Base-by-base conservation (phyloP, 2,888 invertebrate species). In the Danaus chrysippus region DNA sequence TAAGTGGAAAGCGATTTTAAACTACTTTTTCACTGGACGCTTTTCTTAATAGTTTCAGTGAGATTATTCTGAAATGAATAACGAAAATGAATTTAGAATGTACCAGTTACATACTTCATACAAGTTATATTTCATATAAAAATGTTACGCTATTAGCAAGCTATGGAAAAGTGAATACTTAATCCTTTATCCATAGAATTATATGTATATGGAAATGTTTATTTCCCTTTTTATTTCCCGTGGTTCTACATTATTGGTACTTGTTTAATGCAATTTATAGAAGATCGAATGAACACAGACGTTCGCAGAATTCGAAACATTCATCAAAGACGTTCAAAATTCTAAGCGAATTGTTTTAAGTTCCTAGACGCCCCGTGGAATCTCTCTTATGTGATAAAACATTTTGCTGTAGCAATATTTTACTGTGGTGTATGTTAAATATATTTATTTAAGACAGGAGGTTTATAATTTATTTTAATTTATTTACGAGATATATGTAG, bases 331-430 rank as follows among this genome's bases (percentile, higher is more conserved):
- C 59, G 58, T 41, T 61, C 57, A 62, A 60, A 62, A 66, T 66
- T 66, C 34, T 54, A 42, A 42, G 60, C 54, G 61, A 63, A 63
- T 75, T 74, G 73, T 76, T 76, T 67, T 73, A 76, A 81, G 77
- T 78, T 78, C 68, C 67, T 68, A 71, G 62, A 63, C 73, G 73
- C 73, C 64, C 63, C 62, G 49, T 57, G 81, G 83, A 83, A 85
- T 83, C 68, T 67, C 71, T 83, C 66, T 82, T 78, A 82, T 76
- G 76, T 80, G 68, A 17, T 49, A 10, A 49, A 49, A 49, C 49
- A 15, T 49, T 13, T 49, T 15, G 17, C 49, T 49, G n/a, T 13
- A 17, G 17, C 15, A 9, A 49, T 17, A 17, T 10, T n/a, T 17
- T 10, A 49, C 9, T 49, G 10, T 9, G 15, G 15, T 6, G n/a